phyloP scores from a whole-genome alignment of 64 coral and sea anemone genomes.

The Stylophora pistillata region DNA sequence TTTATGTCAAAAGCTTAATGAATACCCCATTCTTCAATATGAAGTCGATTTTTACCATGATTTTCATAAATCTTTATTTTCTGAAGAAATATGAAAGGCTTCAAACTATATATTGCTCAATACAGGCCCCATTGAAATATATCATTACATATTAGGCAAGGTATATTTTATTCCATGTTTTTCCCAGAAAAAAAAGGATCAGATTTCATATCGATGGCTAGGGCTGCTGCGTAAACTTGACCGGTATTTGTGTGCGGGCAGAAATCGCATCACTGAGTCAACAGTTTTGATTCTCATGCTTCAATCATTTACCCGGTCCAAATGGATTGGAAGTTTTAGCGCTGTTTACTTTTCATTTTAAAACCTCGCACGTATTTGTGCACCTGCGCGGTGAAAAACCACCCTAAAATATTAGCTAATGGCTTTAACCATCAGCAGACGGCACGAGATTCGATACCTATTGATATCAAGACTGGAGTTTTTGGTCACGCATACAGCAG shows the following conservation, averaged over 20 bases:
- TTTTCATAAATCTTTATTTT: background rate
- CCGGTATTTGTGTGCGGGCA: conserved; percentile 4
- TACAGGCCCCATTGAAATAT: background rate
- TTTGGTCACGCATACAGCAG: background rate
- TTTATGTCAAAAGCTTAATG: conserved; percentile 21
- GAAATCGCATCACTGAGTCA: conserved; percentile 14
- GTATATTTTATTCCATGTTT: background rate
- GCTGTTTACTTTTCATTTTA: conserved; percentile 42
- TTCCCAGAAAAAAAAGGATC: conserved; percentile 5
- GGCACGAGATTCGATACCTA: conserved; percentile 9
- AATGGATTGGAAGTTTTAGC: conserved; percentile 31
- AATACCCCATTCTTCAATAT: conserved; percentile 14
- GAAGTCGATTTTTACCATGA: background rate
- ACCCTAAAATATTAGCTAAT: conserved; percentile 55
- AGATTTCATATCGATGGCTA: conserved; percentile 29
- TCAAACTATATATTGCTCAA: too few relatives aligned
- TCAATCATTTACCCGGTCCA: conserved; percentile 31
- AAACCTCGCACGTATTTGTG: conserved; percentile 18
- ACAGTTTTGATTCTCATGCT: conserved; percentile 30
- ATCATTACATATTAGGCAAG: background rate
- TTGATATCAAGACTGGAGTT: background rate
- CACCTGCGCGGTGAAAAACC: conserved; percentile 41
- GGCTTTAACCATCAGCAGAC: background rate
- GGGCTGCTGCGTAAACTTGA: conserved; percentile 32
- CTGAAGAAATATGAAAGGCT: background rate